Evolutionary conservation across 2,797 vertebrate genomes (phyloP), one percentile per base, ranked within the genome.

Genomic region (Phataginus tetradactyla): DNA sequence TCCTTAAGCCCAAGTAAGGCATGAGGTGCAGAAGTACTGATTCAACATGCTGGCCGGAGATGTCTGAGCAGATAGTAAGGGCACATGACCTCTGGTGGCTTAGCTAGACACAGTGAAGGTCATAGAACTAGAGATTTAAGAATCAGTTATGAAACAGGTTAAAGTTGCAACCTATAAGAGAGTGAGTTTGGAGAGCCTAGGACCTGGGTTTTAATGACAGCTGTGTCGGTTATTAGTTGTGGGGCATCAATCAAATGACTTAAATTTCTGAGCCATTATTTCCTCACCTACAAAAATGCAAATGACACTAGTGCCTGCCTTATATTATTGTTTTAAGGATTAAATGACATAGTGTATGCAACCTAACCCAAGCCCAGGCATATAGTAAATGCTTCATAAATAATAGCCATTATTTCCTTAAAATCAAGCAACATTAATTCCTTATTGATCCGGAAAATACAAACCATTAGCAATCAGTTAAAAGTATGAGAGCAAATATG

Each of bases 71-170:
- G 69, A 87, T 34, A 71, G 69, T 32, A 39, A 51, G 1, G 32
- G 39, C 53, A 68, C 64, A 53, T 25, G 59, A 27, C 86, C 89
- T 55, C 10, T 80, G 88, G 93, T 93, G 81, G 80, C 87, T 94
- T 96, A 92, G 75, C 75, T 39, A 61, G 91, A 59, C 74, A 39
- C 8, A 23, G 66, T 27, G 90, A 97, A 96, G 93, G 87, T 96
- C 92, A 93, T 0, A 78, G 87, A 95, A 71, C 32, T 42, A 61
- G 96, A 97, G 86, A 93, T 71, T 96, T 91, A 97, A 97, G 91
- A 94, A 86, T 90, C 85, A 74, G 51, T 97, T 97, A 90, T 1
- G 34, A 92, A 97, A 94, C 61, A 89, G 66, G 51, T 96, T 96
- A 45, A 93, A 59, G 49, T 66, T 96, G 68, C 57, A 1, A 4